phyloP scores from a whole-genome alignment of 2,888 invertebrate species.

The Meteorus cinctellus region DNA sequence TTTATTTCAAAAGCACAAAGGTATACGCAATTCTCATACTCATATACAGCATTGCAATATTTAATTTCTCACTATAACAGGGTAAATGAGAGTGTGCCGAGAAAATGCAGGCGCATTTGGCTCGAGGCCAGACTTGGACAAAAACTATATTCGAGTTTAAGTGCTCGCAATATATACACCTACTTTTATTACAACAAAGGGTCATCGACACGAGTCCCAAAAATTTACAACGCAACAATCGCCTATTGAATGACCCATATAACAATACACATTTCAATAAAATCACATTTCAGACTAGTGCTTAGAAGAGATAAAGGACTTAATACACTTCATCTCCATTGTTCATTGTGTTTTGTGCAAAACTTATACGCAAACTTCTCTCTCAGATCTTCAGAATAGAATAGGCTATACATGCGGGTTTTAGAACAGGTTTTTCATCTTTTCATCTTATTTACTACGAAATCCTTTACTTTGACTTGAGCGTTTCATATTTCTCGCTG shows the following conservation, averaged over 20 bases:
- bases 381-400: constrained; percentile 14
- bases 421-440: constrained; percentile 42
- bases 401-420: constrained; percentile 5
- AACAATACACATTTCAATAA: not conserved
- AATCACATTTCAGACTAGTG: not conserved
- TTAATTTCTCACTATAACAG: not conserved
- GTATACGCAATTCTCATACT: not conserved
- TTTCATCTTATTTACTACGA: constrained; percentile 29
- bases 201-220: constrained; percentile 61
- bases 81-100: not conserved
- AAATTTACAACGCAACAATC: not conserved
- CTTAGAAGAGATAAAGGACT: not conserved
- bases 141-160: constrained; percentile 50
- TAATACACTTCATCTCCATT: not conserved
- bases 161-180: constrained; percentile 1
- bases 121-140: constrained; percentile 46
- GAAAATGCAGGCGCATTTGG: constrained; percentile 35
- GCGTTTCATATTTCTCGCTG: constrained; percentile 39
- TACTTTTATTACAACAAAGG: constrained; percentile 54
- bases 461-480: constrained; percentile 9
- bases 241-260: not conserved
- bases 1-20: not conserved
- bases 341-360: constrained; percentile 23
- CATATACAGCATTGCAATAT: not conserved
- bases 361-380: not conserved